phyloP scores from a whole-genome alignment of 1,140 invertebrate species.

The Hypothenemus hampei region DNA sequence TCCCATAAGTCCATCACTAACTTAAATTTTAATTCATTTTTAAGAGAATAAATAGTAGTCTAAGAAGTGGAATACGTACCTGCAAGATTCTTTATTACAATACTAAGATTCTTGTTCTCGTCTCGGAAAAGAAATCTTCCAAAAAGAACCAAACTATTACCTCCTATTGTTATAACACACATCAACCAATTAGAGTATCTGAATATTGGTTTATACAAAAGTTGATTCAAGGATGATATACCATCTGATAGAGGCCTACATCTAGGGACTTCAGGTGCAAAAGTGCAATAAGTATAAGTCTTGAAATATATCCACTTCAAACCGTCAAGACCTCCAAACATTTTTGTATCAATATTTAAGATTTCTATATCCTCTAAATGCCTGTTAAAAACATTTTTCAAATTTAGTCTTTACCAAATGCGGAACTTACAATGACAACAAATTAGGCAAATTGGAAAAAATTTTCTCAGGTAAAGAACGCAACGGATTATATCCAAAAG shows the following conservation, averaged over 20 bases:
- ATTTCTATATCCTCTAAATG: slow-evolving; percentile 56
- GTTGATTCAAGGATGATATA: slow-evolving; percentile 63
- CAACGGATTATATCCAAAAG: slow-evolving; percentile 15
- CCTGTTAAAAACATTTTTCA: slow-evolving; percentile 36
- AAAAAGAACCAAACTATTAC: slow-evolving; percentile 65
- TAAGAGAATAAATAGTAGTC: background rate
- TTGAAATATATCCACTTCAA: slow-evolving; percentile 62
- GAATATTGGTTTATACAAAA: slow-evolving; percentile 60
- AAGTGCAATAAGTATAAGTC: slow-evolving; percentile 66
- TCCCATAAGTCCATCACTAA: slow-evolving; percentile 77
- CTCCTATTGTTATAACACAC: slow-evolving; percentile 58
- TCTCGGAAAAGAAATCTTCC: slow-evolving; percentile 58
- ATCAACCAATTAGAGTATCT: slow-evolving; percentile 69
- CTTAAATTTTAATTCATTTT: slow-evolving; percentile 42
- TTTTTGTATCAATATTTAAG: slow-evolving; percentile 50
- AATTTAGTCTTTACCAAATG: background rate
- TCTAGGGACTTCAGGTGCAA: slow-evolving; percentile 55
- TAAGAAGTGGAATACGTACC: slow-evolving; percentile 43
- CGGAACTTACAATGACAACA: slow-evolving; percentile 18
- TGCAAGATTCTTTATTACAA: slow-evolving; percentile 69
- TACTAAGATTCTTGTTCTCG: slow-evolving; percentile 56
- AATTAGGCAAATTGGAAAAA: slow-evolving; percentile 9
- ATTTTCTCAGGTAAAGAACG: background rate
- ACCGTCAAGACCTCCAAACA: slow-evolving; percentile 49
- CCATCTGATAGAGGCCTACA: slow-evolving; percentile 67